Percentiles rank a stretch among this genome's conserved stretches.
phyloP scores from a whole-genome alignment of 2,797 vertebrate species.

The Bufotes viridis region DNA sequence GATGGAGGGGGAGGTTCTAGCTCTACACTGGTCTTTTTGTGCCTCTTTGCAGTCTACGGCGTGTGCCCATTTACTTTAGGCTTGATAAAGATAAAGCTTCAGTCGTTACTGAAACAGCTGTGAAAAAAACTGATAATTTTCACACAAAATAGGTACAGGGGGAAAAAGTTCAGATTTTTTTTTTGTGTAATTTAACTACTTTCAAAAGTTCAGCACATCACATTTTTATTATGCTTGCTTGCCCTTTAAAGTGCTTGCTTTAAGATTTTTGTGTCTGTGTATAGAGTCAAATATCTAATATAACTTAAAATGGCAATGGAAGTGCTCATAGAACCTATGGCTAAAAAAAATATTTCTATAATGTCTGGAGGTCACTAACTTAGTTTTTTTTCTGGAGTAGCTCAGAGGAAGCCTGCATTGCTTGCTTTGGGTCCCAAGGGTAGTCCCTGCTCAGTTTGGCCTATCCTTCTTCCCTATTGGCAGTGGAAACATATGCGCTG shows the following conservation, averaged over 20 bases:
- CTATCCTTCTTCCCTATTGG: no score
- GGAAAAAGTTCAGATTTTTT: neutral
- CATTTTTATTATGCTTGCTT: slow-evolving; percentile 44
- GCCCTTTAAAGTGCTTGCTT: slow-evolving; percentile 41
- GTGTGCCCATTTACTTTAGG: no score
- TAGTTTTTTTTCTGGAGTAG: no score
- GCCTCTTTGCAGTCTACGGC: neutral
- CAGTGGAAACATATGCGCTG: no score
- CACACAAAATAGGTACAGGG: neutral
- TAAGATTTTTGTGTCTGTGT: slow-evolving; percentile 11
- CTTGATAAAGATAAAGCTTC: no score
- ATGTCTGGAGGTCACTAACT: no score
- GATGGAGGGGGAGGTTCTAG: neutral
- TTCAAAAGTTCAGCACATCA: slow-evolving; percentile 29
- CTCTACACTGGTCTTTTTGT: neutral
- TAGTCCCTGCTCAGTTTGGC: no score
- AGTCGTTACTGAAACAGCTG: neutral
- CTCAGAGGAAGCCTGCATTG: neutral
- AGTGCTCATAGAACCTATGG: no score
- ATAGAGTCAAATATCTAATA: slow-evolving; percentile 5
- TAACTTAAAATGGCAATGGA: neutral
- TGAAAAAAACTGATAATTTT: neutral
- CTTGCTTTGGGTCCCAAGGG: neutral
- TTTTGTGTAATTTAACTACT: slow-evolving; percentile 16
- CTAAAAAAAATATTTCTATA: no score